Base-by-base conservation (phyloP, 2,888 invertebrate species). In the Stenotaenia linearis region DNA sequence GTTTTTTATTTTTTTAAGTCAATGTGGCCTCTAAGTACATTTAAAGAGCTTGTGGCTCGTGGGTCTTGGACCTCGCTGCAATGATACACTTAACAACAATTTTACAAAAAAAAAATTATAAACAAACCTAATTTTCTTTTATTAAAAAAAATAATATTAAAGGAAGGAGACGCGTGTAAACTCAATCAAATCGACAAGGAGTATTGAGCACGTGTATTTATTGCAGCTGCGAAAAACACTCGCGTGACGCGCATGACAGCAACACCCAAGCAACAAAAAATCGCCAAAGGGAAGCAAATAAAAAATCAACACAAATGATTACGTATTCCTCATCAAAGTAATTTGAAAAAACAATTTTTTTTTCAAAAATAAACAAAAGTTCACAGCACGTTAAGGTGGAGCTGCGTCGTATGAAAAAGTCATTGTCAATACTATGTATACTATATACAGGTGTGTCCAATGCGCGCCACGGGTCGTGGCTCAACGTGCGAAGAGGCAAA, bases 191-290 rank as follows among this genome's bases (percentile, higher is more conserved):
- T 69, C n/a, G 69, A 69, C 69, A 28, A 69, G 69, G 69, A 69
- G 25, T 69, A 69, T 69, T 69, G 69, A 69, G 69, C 69, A 69
- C 69, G 69, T 69, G 69, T 69, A 69, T 69, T 69, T 69, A 69
- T 69, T 69, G 69, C 69, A 69, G 69, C 69, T 69, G 69, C 69
- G 69, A 69, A 69, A 69, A 69, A 69, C 69, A 69, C 69, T 69
- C 69, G 69, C 69, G 69, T 69, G 69, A 69, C 69, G 69, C 69
- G 69, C 69, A 69, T 69, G 69, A 69, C 69, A 69, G 69, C 69
- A 69, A 69, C 69, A 69, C 69, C 69, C 69, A 69, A 69, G 69
- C 69, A 69, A 69, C 69, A 69, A 69, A 61, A 69, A 69, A 69
- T 69, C 69, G 69, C 69, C 69, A 69, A 50, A 69, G 69, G 69